Base-by-base conservation (phyloP, 2,888 invertebrate species). In the Phania funesta region DNA sequence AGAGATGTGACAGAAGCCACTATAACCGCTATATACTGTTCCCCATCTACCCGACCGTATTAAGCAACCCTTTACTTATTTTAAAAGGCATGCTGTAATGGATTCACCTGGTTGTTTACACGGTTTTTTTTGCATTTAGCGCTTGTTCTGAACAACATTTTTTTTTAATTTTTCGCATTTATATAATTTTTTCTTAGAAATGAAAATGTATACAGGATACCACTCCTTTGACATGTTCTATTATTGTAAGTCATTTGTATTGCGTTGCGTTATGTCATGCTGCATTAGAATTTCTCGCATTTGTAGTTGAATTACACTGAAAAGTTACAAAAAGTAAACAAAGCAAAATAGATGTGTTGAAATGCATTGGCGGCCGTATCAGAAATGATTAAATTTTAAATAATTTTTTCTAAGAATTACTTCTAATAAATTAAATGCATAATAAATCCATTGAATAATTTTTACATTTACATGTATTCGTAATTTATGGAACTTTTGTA, bases 171-270 rank as follows among this genome's bases (percentile, higher is more conserved):
- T 68, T 62, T 56, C 16, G 48, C 44, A 35, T 74, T 75, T 48
- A 41, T 29, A 11, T 58, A 48, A 48, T 20, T 38, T 50, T 6
- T 24, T n/a, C 6, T 44, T 16, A 18, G 41, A 58, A 54, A 50
- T 46, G n/a, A 18, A 3, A 7, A 16, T 5, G 35, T 73, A 54
- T 38, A 70, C 64, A 74, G 64, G 77, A 78, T 74, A 74, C 82
- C 82, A 82, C 82, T 78, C 82, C 82, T 74, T 68, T 64, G 64
- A 56, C 56, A 68, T 64, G 81, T 74, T 56, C 56, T 48, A 4
- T 16, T 54, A 50, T 35, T 67, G 58, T 68, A 44, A 41, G 29
- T 41, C 50, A 67, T 71, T 76, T 56, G 38, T 71, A 50, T 52
- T 80, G 58, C 52, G 60, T 62, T 62, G 41, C 29, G 58, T 78